Evolutionary conservation across 2,888 invertebrate genomes (phyloP), one percentile per base, ranked within the genome.

Genomic region (Acrobasis repandana): DNA sequence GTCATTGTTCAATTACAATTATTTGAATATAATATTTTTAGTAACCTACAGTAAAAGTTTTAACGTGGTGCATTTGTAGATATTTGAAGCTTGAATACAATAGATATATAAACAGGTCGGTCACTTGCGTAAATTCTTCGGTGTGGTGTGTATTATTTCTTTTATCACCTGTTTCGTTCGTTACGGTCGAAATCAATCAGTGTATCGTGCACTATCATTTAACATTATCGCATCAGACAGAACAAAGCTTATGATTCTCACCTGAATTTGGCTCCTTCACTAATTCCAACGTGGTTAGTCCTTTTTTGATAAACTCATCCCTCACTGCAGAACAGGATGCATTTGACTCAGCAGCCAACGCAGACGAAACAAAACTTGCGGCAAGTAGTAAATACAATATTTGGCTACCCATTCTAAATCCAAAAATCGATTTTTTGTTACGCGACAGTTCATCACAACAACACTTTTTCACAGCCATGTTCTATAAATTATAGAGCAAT

Each of bases 401-500:
- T 88, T 85, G 85, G 82, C 81, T 86, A 77, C 77, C 77, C 86
- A 89, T 87, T 85, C 85, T 83, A 79, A 86, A 87, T 83, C 88
- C 87, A 72, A 88, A 86, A 92, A 92, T 92, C 91, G 92, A 92
- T 92, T 91, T 91, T 88, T 88, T 88, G 85, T 85, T 86, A 82
- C 82, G 79, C 82, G 88, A 87, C 88, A 87, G 85, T 89, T 87
- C 85, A 80, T 77, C 89, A 90, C 86, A 83, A 86, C 77, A 88
- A 89, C 88, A 90, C 91, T 85, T 82, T 84, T 84, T 86, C 89
- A 90, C 90, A 86, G 87, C 86, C 91, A 91, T 92, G 77, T 82
- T 85, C 77, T 75, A 75, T 67, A 73, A 69, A 72, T 69, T 74
- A 69, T 69, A 67, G 66, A 70, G 68, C 69, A 69, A 79, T 75